Base-by-base conservation (phyloP, 1,140 invertebrate genomes). In the Harpegnathos saltator region DNA sequence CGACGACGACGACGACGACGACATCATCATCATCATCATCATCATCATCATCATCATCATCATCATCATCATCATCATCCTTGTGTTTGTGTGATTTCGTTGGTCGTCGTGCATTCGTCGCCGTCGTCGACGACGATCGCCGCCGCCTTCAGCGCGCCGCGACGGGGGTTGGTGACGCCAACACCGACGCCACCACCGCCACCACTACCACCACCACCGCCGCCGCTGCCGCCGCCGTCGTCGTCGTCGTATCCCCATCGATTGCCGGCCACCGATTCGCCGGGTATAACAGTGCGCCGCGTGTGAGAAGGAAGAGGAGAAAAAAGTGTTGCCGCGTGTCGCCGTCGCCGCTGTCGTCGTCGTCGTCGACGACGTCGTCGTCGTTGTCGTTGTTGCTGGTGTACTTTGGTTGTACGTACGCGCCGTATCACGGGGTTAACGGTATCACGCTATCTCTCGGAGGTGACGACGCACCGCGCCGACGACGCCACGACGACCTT, bases 381-480 rank as follows among this genome's bases (percentile, higher is more conserved):
- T 44, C 38, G 38, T 44, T 9, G 38, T 44, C 11, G 38, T 44
- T 44, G 38, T 9, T 44, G 38, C 26, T 29, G n/a, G 48, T 69
- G 84, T 58, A 24, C 63, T 9, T 11, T 9, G 7, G 59, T 74
- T 72, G 80, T 33, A 80, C 56, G 59, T 82, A 84, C 62, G 68
- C 82, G 77, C 71, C 87, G 87, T 89, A 92, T 80, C 90, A 91
- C 91, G 91, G 91, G 88, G 89, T 90, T 90, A 89, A 92, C 90
- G 83, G 91, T 92, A 89, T 91, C 29, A 3, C 29, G 29, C 5
- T 33, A 93, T 92, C 91, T 92, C 85, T 85, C 91, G 89, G 90
- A 93, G 88, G 90, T 91, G 84, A 92, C 92, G 86, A 92, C 92
- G 86, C 89, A 91, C 87, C 91, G 91, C 89, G 92, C 90, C 75